Percentiles rank a stretch among this genome's conserved stretches.
phyloP scores from a whole-genome alignment of 2,888 invertebrate species.

The Nephrotoma appendiculata region DNA sequence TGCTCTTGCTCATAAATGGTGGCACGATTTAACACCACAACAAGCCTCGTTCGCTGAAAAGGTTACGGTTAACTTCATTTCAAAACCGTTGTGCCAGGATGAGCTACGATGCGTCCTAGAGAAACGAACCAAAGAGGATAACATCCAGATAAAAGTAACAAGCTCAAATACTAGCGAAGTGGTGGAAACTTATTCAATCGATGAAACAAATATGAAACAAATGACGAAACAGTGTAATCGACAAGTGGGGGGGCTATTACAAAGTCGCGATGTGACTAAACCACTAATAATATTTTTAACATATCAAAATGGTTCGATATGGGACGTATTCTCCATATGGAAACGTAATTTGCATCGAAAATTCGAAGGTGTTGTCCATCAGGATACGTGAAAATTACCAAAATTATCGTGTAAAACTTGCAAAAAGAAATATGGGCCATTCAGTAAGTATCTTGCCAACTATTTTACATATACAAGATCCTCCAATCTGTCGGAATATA shows the following conservation, averaged over 20 bases:
- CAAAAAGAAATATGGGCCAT: slow-evolving; percentile 56
- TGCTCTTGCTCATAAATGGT: slow-evolving; percentile 65
- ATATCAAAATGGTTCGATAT: slow-evolving; percentile 82
- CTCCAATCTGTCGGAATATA: slow-evolving; percentile 82
- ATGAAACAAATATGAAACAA: slow-evolving; percentile 68
- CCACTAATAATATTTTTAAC: too few relatives aligned
- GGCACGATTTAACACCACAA: slow-evolving; percentile 48
- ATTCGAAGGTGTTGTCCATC: too few relatives aligned
- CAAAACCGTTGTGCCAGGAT: slow-evolving; percentile 46
- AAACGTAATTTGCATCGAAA: slow-evolving; percentile 69
- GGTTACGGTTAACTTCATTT: slow-evolving; percentile 51
- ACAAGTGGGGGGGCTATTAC: slow-evolving; percentile 43
- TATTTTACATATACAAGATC: slow-evolving; percentile 80
- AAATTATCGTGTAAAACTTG: too few relatives aligned
- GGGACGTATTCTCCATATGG: slow-evolving; percentile 80
- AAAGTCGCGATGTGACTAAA: too few relatives aligned
- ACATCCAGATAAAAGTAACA: slow-evolving; percentile 56
- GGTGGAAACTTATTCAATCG: slow-evolving; percentile 63
- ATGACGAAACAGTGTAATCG: too few relatives aligned
- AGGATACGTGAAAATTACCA: too few relatives aligned
- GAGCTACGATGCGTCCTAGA: slow-evolving; percentile 44
- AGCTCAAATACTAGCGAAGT: slow-evolving; percentile 56
- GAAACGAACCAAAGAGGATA: slow-evolving; percentile 41
- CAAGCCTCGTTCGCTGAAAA: slow-evolving; percentile 51
- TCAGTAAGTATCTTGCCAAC: slow-evolving; percentile 47